These are phyloP conservation scores for Apotomis capreana DNA, from an alignment of 2,888 invertebrate species.

Conservation along the genomic window DNA sequence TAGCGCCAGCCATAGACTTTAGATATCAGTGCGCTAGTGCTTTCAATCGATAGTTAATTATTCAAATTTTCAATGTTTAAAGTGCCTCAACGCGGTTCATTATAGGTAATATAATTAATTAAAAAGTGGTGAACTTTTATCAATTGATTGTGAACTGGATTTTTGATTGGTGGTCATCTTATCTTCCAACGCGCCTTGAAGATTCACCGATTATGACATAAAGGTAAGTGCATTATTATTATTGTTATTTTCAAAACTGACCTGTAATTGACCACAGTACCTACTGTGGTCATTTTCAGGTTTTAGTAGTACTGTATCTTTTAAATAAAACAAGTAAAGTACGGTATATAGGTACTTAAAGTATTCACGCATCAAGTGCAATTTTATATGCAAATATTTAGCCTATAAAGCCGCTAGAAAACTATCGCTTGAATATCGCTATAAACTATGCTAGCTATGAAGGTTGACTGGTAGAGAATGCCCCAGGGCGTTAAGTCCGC, in stretches of 20 bases:
- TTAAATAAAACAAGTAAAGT: too few relatives aligned
- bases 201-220: slow-evolving; percentile 68
- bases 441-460: too few relatives aligned
- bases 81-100: slow-evolving; percentile 58
- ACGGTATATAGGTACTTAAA: too few relatives aligned
- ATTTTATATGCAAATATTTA: too few relatives aligned
- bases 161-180: slow-evolving; percentile 52
- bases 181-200: slow-evolving; percentile 55
- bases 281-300: too few relatives aligned
- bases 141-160: slow-evolving; percentile 49
- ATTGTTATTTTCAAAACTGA: neutral
- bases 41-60: slow-evolving; percentile 46
- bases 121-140: slow-evolving; percentile 40
- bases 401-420: too few relatives aligned
- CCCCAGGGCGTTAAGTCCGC: too few relatives aligned
- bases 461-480: too few relatives aligned
- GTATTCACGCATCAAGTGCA: too few relatives aligned
- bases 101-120: slow-evolving; percentile 46
- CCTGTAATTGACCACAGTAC: too few relatives aligned
- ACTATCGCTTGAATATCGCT: too few relatives aligned
- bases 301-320: too few relatives aligned
- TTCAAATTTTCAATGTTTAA: slow-evolving; percentile 50
- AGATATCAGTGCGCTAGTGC: slow-evolving; percentile 52
- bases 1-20: slow-evolving; percentile 40
- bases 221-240: slow-evolving; percentile 62